Conservation (phyloP, 2,797 vertebrate species). For the Sebastes alutus region DNA sequence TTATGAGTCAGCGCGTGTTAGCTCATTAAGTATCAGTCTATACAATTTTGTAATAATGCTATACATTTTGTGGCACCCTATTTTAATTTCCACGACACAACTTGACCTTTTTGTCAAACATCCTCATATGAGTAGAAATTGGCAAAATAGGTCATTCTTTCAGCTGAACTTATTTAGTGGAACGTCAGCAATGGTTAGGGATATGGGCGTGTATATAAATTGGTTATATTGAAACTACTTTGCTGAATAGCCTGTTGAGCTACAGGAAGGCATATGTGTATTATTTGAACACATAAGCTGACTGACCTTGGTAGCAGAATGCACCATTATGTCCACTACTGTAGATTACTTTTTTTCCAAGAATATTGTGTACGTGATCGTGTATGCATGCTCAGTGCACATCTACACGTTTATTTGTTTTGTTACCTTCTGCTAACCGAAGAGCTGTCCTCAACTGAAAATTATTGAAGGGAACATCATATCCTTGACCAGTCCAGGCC, state of each 20-base stretch:
- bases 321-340: not conserved
- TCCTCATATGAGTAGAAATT: not conserved
- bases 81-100: conserved; percentile 11
- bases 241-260: not conserved
- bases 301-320: not conserved
- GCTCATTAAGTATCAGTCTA: conserved; percentile 31
- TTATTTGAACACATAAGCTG: not conserved
- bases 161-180: not conserved
- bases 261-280: not conserved
- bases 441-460: not conserved
- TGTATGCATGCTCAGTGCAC: not conserved
- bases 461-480: not conserved
- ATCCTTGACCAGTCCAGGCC: not conserved
- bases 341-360: not conserved
- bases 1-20: conserved; percentile 25
- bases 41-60: not conserved
- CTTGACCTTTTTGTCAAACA: conserved; percentile 24
- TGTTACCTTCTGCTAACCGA: not conserved
- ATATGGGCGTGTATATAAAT: not conserved
- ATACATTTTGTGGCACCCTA: not conserved
- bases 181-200: not conserved
- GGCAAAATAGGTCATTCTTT: not conserved
- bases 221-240: not conserved
- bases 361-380: not conserved
- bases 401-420: not conserved